phyloP scores from a whole-genome alignment of 2,888 invertebrate genomes.

The Patella pellucida region DNA sequence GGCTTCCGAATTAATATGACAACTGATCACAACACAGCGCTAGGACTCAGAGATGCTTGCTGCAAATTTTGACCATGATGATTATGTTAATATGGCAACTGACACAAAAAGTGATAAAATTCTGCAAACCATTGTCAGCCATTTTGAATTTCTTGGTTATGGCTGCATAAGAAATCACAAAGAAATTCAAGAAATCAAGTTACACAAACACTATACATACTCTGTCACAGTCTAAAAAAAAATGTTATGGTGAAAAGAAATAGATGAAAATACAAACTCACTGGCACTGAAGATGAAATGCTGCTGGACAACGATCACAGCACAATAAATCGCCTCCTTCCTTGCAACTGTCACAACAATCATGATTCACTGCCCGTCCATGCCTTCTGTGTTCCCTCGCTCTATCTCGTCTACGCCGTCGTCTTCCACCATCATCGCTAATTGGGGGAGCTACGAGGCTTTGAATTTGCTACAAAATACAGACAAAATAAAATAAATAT shows the following conservation, averaged over 20 bases:
- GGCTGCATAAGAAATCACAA: background rate
- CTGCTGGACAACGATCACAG: conserved; percentile 95
- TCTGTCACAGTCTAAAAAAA: too few species aligned
- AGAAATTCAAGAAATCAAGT: too few species aligned
- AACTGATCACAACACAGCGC: too few species aligned
- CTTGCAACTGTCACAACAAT: conserved; percentile 92
- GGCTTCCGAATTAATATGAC: too few species aligned
- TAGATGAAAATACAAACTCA: conserved; percentile 72
- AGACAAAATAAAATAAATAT: background rate
- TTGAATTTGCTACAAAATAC: conserved; percentile 82
- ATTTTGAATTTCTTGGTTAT: conserved; percentile 18
- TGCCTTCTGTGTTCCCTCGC: conserved; percentile 72
- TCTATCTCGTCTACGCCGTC: conserved; percentile 66
- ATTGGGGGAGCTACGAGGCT: conserved; percentile 89
- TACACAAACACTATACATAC: too few species aligned
- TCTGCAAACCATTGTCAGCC: conserved; percentile 16
- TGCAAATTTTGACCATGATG: too few species aligned
- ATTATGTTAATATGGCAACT: too few species aligned
- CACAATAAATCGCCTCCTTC: conserved; percentile 96
- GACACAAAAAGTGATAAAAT: too few species aligned
- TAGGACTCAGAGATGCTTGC: too few species aligned
- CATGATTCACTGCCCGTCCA: conserved; percentile 79
- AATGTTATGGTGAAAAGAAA: too few species aligned
- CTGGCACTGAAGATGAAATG: conserved; percentile 97
- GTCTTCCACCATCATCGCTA: conserved; percentile 79